Evolutionary conservation across 2,888 invertebrate species (phyloP), one percentile per base, ranked within the genome.

Genomic region (Apoda limacodes): DNA sequence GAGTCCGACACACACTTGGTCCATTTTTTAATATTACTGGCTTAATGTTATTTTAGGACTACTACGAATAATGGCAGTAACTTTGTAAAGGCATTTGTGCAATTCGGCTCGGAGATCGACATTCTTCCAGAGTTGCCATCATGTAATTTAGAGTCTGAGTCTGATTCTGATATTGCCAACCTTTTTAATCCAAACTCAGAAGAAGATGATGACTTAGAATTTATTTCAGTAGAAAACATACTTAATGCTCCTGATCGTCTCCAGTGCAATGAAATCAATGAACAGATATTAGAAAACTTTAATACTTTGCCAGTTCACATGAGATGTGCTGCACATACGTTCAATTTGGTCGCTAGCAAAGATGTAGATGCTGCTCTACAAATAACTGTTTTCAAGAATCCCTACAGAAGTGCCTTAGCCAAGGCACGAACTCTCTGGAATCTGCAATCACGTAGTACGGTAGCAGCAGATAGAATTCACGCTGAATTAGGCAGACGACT

Each of bases 371-470:
- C 35, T 37, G 34, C 31, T 37, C 31, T 39, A 32, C 30, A 39
- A 32, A 32, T 35, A 35, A 30, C 38, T 32, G 32, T 39, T 34
- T 37, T 37, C 30, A 39, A 39, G 23, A 36, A 30, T 36, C 35
- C 35, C 30, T 37, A 40, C 35, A 40, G 35, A 42, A 35, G 31
- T 37, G 39, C 39, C 30, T 25, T 43, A 32, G 30, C 41, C 37
- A 39, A 42, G 28, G 39, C 41, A 30, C 32, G 41, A 28, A 32
- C 39, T 34, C 35, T 42, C 31, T 39, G 34, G 40, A 33, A 43
- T 37, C 36, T 34, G 30, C 40, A 40, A 35, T 44, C 40, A 35
- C 38, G 38, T 39, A 40, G 40, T 33, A 40, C 44, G 34, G 40
- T 40, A n/a, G n/a, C n/a, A n/a, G n/a, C n/a, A n/a, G n/a, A n/a